Conservation (phyloP, 2,113 vertebrate species). For the Oncorhynchus kisutch region DNA sequence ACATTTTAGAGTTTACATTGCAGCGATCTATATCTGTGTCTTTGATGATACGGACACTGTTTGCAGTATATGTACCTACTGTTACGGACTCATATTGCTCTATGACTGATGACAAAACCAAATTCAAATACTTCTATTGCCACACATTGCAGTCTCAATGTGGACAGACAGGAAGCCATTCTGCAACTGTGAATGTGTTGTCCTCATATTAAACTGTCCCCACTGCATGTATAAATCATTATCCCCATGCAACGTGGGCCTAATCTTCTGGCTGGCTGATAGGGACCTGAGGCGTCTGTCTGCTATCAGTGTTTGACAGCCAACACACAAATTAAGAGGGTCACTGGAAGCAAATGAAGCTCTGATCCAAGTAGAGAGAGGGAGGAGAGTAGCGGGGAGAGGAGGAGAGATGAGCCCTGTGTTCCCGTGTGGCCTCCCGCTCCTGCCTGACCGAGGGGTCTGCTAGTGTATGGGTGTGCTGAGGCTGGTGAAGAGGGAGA, state of each 20-base stretch:
- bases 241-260: slow-evolving; percentile 14
- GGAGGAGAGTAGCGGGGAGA: not conserved
- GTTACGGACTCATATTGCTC: not conserved
- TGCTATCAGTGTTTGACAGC: slow-evolving; percentile 31
- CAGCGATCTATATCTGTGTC: no score
- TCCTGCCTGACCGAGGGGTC: not conserved
- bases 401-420: no score
- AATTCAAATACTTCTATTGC: not conserved
- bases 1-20: no score
- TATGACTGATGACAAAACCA: not conserved
- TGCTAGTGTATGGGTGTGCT: not conserved
- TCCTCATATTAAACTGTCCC: not conserved
- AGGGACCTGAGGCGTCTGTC: slow-evolving; percentile 10
- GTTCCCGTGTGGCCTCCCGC: not conserved
- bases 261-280: slow-evolving; percentile 43
- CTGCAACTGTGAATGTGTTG: not conserved
- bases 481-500: not conserved
- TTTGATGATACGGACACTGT: no score
- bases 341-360: slow-evolving; percentile 36
- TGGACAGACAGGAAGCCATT: slow-evolving; percentile 19
- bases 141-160: slow-evolving; percentile 32
- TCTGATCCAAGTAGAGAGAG: slow-evolving; percentile 4
- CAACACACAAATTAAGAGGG: slow-evolving; percentile 34
- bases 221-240: not conserved
- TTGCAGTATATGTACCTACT: not conserved